Evolutionary conservation across 2,888 invertebrate species (phyloP).

Genomic region (Drosophila kambysellisi): DNA sequence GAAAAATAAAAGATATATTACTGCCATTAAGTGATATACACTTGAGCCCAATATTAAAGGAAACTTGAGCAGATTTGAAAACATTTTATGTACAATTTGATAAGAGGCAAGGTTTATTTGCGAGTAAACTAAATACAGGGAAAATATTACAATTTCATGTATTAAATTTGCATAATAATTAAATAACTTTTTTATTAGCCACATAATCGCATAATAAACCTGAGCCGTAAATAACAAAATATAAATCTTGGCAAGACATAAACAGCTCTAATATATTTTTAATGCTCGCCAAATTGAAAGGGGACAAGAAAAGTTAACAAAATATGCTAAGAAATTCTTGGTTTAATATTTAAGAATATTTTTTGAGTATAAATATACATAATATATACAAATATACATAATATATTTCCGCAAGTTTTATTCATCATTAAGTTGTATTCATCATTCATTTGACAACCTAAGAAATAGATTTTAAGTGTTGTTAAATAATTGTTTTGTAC

Average conservation of each 20-base stretch:
- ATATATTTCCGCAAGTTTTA: too few relatives aligned
- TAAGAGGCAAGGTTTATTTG: background rate
- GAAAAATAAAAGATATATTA: constrained; percentile 5
- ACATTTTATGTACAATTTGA: background rate
- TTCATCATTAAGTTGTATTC: too few relatives aligned
- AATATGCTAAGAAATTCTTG: background rate
- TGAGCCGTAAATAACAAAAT: constrained; percentile 1
- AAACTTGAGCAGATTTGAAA: background rate
- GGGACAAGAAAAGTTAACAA: background rate
- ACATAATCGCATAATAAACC: constrained; percentile 12
- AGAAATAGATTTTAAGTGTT: background rate
- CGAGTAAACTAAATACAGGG: background rate
- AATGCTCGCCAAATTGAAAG: constrained; percentile 7
- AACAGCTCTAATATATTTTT: constrained; percentile 1
- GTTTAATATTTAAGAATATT: background rate
- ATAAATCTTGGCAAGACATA: constrained; percentile 9
- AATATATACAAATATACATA: too few relatives aligned
- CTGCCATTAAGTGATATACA: background rate
- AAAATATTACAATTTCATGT: background rate
- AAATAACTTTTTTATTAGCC: constrained; percentile 4
- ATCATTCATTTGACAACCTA: background rate
- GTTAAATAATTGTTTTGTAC: background rate
- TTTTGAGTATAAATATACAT: too few relatives aligned
- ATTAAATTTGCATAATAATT: constrained; percentile 10
- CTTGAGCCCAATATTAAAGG: background rate